phyloP scores from a whole-genome alignment of 2,113 vertebrate genomes.

The Vidua chalybeata region DNA sequence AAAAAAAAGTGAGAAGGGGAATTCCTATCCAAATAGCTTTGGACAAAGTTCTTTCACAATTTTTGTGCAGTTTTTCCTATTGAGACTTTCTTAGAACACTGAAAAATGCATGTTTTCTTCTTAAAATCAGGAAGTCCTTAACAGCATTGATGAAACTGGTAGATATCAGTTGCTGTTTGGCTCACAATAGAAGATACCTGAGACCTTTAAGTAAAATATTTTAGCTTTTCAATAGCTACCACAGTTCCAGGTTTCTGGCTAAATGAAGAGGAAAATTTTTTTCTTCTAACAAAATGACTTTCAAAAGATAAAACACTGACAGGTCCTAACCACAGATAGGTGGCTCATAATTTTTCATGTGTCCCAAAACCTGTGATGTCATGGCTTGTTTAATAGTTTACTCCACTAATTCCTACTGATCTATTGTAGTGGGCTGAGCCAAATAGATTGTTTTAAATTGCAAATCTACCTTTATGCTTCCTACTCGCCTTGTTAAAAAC shows the following conservation, averaged over 20 bases:
- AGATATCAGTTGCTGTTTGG: not conserved
- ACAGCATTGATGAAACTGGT: not conserved
- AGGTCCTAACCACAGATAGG: not conserved
- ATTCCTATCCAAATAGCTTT: not conserved
- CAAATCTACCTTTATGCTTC: not conserved
- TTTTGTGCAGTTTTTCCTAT: not conserved
- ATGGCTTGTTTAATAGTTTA: not conserved
- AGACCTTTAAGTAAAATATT: not conserved
- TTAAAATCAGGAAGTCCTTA: not conserved
- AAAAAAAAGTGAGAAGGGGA: not conserved
- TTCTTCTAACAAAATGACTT: not conserved
- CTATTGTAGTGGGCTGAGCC: not conserved
- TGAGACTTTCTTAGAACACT: not conserved
- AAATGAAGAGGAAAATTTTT: not conserved
- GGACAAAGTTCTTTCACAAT: not conserved
- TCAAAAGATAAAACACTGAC: not conserved
- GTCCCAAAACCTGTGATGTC: not conserved
- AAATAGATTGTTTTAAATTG: not conserved
- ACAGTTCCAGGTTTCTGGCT: not conserved
- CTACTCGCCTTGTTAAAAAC: not conserved
- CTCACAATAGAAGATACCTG: accelerated
- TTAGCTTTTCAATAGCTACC: not conserved
- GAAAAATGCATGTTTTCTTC: not conserved
- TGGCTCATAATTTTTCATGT: not conserved
- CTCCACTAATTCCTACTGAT: not conserved